Base-by-base conservation (phyloP, 2,113 vertebrate species). In the Balaeniceps rex region DNA sequence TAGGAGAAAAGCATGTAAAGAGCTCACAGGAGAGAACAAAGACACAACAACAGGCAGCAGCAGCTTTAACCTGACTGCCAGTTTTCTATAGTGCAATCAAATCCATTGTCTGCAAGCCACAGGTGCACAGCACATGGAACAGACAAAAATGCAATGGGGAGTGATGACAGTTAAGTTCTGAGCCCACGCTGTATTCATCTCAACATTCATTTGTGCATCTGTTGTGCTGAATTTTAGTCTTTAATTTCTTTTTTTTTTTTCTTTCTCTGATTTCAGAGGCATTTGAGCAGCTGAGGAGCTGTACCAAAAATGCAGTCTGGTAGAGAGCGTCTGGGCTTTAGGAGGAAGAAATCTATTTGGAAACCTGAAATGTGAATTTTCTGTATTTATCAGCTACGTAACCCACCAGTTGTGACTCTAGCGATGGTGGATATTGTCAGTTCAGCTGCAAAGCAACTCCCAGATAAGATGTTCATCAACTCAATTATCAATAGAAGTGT, bases 21-120 rank as follows among this genome's bases (percentile, higher is more conserved):
- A 64, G 57, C 58, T 96, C 64, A 60, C 74, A 87, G 72, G 55
- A 89, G 31, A 70, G 94, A 90, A 95, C 84, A 83, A 96, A 91
- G 96, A 74, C 60, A 76, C 75, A 74, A 78, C 78, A 91, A 57
- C 60, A 84, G 84, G 89, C 79, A 80, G 63, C 81, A 81, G 61
- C 83, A 83, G 57, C 77, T 95, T 96, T 84, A 92, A 98, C 96
- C 68, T 64, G 63, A 38, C 84, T 94, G 84, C 89, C 90, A 94
- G 81, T 79, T 95, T 96, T 96, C 94, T 83, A 40, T 38, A 83
- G 52, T 44, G 96, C 94, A 97, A 97, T 97, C 92, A 97, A 94
- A 89, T 74, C 84, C 88, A 96, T 96, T 98, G 96, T 97, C 90
- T 95, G 91, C 83, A 92, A 97, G 83, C 96, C 97, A 95, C 97